These are phyloP conservation scores for Stegastes partitus DNA, from an alignment of 2,113 vertebrate species.

Conservation along the genomic window DNA sequence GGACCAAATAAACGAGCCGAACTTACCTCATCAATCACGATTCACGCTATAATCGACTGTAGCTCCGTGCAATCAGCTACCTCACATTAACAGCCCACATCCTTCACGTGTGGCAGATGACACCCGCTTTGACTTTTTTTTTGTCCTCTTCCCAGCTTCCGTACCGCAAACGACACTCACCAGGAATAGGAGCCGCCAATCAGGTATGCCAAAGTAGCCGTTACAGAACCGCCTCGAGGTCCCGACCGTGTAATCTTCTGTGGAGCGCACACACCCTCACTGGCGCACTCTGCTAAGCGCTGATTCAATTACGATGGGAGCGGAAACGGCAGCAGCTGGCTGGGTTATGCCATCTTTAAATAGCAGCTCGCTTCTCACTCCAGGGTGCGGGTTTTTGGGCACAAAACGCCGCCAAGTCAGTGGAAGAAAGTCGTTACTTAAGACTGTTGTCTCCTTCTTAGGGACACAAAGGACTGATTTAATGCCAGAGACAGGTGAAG, in stretches of 20 bases:
- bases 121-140: slow-evolving; percentile 8
- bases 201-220: slow-evolving; percentile 62
- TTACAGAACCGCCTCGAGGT: slow-evolving; percentile 42
- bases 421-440: slow-evolving; percentile 46
- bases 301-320: slow-evolving; percentile 77
- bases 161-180: slow-evolving; percentile 37
- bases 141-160: slow-evolving; percentile 14
- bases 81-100: slow-evolving; percentile 25
- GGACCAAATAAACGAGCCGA: slow-evolving; percentile 31
- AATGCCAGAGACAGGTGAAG: slow-evolving; percentile 1
- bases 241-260: slow-evolving; percentile 65
- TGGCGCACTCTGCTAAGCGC: slow-evolving; percentile 48
- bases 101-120: slow-evolving; percentile 27
- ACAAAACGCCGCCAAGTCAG: slow-evolving; percentile 55
- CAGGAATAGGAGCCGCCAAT: slow-evolving; percentile 38
- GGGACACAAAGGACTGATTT: neutral
- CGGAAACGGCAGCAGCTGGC: slow-evolving; percentile 77
- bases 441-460: neutral
- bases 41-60: neutral
- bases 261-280: slow-evolving; percentile 62
- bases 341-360: slow-evolving; percentile 79
- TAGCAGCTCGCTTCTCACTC: slow-evolving; percentile 67
- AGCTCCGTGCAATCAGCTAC: slow-evolving; percentile 20
- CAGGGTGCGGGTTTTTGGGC: slow-evolving; percentile 36
- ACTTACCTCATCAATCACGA: slow-evolving; percentile 29